Evolutionary conservation across 2,888 invertebrate species (phyloP).

Genomic region (Tetropium fuscum): DNA sequence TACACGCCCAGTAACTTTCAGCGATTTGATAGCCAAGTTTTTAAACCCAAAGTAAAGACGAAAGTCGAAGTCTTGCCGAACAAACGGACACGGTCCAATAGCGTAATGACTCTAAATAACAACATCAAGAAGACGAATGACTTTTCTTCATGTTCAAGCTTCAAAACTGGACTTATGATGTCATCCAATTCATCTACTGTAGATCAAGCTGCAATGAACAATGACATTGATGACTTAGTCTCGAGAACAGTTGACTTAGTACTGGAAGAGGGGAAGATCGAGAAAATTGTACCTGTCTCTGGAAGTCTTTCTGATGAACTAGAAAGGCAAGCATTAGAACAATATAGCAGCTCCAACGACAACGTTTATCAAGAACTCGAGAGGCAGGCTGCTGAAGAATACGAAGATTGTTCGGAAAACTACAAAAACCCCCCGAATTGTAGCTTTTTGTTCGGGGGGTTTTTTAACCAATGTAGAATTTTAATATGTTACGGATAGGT

Average conservation of each 20-base stretch:
- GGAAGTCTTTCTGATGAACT: slow-evolving; percentile 66
- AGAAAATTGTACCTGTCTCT: slow-evolving; percentile 48
- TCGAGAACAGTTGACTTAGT: slow-evolving; percentile 45
- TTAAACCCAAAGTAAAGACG: slow-evolving; percentile 29
- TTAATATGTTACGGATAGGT: slow-evolving; percentile 40
- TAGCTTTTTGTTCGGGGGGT: slow-evolving; percentile 48
- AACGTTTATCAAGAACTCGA: slow-evolving; percentile 74
- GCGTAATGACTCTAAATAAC: slow-evolving; percentile 7
- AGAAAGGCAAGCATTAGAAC: slow-evolving; percentile 72
- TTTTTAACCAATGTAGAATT: slow-evolving; percentile 36
- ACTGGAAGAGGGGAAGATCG: slow-evolving; percentile 47
- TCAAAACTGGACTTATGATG: slow-evolving; percentile 24
- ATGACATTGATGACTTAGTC: slow-evolving; percentile 46
- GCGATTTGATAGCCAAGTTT: slow-evolving; percentile 27
- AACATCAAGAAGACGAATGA: slow-evolving; percentile 29
- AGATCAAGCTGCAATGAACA: slow-evolving; percentile 17
- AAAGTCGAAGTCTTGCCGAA: slow-evolving; percentile 29
- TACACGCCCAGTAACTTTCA: slow-evolving; percentile 26
- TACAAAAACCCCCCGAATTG: slow-evolving; percentile 51
- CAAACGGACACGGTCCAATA: slow-evolving; percentile 24
- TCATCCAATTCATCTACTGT: slow-evolving; percentile 18
- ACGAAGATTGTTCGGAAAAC: slow-evolving; percentile 62
- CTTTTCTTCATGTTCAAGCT: slow-evolving; percentile 28
- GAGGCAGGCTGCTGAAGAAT: slow-evolving; percentile 76
- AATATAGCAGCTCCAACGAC: slow-evolving; percentile 69